phyloP scores from a whole-genome alignment of 2,113 vertebrate genomes.

The Gorilla gorilla region DNA sequence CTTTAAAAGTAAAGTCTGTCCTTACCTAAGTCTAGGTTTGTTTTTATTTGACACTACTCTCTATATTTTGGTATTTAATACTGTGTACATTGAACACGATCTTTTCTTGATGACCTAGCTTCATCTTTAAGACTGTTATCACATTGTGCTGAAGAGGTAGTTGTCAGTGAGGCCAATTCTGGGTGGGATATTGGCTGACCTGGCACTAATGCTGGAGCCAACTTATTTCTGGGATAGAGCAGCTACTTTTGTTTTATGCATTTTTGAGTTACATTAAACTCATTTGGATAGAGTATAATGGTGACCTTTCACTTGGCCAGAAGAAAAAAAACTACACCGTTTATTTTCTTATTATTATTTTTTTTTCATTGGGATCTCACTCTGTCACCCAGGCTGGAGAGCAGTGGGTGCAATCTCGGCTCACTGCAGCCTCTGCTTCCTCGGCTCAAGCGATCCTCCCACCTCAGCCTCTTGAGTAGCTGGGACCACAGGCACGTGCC shows the following conservation, averaged over 20 bases:
- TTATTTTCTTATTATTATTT: too few relatives aligned
- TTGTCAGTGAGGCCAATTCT: neutral
- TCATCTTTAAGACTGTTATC: neutral
- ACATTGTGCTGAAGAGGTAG: neutral
- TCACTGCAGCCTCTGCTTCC: too few relatives aligned
- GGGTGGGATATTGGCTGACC: neutral
- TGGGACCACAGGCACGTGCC: too few relatives aligned
- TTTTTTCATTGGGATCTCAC: too few relatives aligned
- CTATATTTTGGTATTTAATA: neutral
- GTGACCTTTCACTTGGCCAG: neutral
- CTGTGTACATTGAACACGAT: neutral
- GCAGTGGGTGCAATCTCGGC: too few relatives aligned
- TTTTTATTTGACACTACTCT: neutral
- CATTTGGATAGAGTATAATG: neutral
- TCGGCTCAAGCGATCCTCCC: too few relatives aligned
- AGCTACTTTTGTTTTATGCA: neutral
- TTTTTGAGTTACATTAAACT: neutral
- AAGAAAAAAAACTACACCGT: neutral
- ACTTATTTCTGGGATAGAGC: neutral
- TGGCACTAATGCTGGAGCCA: neutral
- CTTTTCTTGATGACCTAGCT: neutral
- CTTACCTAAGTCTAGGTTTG: neutral
- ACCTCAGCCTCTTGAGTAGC: too few relatives aligned
- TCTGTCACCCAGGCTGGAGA: too few relatives aligned
- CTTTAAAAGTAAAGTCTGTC: neutral